Conservation (phyloP, 1,140 invertebrate genomes). For the Fopius arisanus region DNA sequence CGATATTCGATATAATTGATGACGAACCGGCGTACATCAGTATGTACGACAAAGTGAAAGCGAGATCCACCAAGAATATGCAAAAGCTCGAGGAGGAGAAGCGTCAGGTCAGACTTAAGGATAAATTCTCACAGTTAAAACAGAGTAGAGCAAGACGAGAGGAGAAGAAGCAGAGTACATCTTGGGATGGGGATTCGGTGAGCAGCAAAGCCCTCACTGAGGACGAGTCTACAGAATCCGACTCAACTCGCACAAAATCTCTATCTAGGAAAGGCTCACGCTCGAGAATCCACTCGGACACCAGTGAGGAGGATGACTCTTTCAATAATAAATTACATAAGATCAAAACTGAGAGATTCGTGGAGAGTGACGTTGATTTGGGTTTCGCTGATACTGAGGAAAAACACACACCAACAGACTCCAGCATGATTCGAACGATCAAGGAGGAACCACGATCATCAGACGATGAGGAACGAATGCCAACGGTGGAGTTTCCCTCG, state of each 20-base stretch:
- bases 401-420: conserved; percentile 55
- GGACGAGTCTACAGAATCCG: conserved; percentile 61
- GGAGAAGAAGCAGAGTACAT: conserved; percentile 86
- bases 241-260: conserved; percentile 62
- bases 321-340: conserved; percentile 59
- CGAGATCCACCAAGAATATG: conserved; percentile 90
- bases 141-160: conserved; percentile 84
- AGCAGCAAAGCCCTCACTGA: conserved; percentile 67
- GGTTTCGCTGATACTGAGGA: conserved; percentile 66
- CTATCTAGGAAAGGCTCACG: conserved; percentile 61
- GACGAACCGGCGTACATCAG: conserved; percentile 92
- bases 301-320: conserved; percentile 68
- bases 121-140: conserved; percentile 88
- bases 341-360: conserved; percentile 60
- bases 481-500: conserved; percentile 44
- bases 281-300: conserved; percentile 70
- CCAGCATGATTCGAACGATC: conserved; percentile 48
- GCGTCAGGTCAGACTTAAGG: conserved; percentile 84
- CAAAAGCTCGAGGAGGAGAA: conserved; percentile 91
- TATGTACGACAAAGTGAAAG: conserved; percentile 99
- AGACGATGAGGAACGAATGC: conserved; percentile 58
- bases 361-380: conserved; percentile 68
- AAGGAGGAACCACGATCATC: conserved; percentile 62
- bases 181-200: conserved; percentile 84
- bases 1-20: conserved; percentile 90